Evolutionary conservation across 2,113 vertebrate genomes (phyloP).

Genomic region (Pycnonotus jocosus): DNA sequence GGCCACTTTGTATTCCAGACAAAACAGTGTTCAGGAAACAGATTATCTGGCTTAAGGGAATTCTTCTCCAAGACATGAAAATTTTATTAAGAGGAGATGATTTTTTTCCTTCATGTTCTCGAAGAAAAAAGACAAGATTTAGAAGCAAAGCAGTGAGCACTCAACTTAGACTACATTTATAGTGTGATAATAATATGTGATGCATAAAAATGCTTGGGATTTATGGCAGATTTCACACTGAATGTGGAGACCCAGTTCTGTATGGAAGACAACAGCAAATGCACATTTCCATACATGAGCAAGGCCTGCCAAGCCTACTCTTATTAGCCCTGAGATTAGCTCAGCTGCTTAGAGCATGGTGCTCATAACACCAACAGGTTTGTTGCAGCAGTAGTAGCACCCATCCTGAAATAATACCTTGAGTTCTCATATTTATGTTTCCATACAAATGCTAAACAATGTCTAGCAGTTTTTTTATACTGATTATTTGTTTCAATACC

Average conservation of each 20-base stretch:
- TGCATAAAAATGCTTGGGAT: background rate
- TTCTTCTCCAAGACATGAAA: background rate
- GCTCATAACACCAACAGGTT: rapidly evolving
- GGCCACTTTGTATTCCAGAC: background rate
- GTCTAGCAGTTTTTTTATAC: background rate
- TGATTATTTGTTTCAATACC: background rate
- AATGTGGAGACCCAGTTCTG: background rate
- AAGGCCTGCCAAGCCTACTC: background rate
- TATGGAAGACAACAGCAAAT: background rate
- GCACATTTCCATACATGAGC: background rate
- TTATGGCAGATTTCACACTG: background rate
- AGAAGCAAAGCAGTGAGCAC: background rate
- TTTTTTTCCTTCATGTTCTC: background rate
- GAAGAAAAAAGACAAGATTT: background rate
- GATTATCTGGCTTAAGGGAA: background rate
- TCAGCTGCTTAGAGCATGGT: background rate
- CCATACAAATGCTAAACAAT: background rate
- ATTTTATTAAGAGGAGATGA: background rate
- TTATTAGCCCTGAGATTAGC: background rate
- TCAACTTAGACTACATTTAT: background rate
- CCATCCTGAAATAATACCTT: background rate
- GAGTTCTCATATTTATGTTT: background rate
- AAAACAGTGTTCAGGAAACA: background rate
- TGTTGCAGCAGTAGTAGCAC: background rate
- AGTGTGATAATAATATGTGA: background rate